These are phyloP conservation scores for Eulacestoma nigropectus DNA, from an alignment of 2,113 vertebrate genomes.

Conservation along the genomic window DNA sequence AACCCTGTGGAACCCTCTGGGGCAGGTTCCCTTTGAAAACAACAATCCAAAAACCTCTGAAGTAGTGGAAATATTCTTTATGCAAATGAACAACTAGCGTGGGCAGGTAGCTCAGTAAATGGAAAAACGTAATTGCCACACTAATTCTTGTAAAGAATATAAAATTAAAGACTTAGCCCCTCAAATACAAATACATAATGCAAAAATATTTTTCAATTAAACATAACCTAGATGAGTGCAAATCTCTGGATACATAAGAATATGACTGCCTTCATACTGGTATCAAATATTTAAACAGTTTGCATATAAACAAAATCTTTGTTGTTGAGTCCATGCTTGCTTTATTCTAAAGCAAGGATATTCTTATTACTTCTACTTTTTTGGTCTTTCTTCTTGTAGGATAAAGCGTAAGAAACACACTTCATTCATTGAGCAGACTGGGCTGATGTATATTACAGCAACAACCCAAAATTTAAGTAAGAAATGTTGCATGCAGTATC, in stretches of 20 bases:
- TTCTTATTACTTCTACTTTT: not conserved
- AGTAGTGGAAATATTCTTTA: not conserved
- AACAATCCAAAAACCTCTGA: not conserved
- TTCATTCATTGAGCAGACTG: not conserved
- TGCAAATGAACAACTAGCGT: not conserved
- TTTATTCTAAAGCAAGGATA: slow-evolving; percentile 17
- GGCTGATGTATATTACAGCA: not conserved
- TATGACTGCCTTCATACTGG: not conserved
- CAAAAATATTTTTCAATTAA: slow-evolving; percentile 15
- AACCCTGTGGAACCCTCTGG: not conserved
- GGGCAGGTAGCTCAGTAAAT: not conserved
- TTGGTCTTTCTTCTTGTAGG: not conserved
- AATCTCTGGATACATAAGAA: not conserved
- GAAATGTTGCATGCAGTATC: not conserved
- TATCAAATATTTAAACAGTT: not conserved
- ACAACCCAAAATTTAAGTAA: not conserved
- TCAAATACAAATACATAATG: not conserved
- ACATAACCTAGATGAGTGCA: not conserved
- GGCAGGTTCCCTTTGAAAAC: not conserved
- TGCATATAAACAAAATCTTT: not conserved
- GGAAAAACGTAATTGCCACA: not conserved
- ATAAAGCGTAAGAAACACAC: not conserved
- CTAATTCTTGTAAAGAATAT: not conserved
- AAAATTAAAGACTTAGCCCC: not conserved
- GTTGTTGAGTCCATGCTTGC: not conserved